These are phyloP conservation scores for Hapalemur alaotrensis DNA, from an alignment of 2,797 vertebrate genomes.

Conservation along the genomic window DNA sequence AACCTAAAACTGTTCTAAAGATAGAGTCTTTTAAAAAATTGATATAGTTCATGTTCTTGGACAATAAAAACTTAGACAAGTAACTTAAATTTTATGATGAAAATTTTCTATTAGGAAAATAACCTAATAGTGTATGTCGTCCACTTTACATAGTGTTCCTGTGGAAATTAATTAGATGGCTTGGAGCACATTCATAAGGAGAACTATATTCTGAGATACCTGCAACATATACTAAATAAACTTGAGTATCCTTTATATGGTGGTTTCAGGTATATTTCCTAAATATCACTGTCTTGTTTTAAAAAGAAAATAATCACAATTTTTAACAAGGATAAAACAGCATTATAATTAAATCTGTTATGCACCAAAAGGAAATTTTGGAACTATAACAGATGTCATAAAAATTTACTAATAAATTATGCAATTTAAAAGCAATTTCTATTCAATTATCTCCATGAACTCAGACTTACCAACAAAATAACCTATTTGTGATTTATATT, in stretches of 20 bases:
- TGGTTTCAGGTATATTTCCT: neutral
- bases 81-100: neutral
- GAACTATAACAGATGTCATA: neutral
- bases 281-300: neutral
- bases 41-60: neutral
- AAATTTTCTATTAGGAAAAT: neutral
- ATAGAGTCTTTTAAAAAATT: neutral
- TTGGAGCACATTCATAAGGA: neutral
- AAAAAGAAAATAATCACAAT: neutral
- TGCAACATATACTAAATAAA: neutral
- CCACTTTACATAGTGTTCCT: neutral
- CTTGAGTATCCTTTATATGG: neutral
- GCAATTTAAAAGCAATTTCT: neutral
- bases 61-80: neutral
- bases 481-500: conserved; percentile 9
- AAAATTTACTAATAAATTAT: neutral
- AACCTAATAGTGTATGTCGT: neutral
- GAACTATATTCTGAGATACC: neutral
- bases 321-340: neutral
- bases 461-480: conserved; percentile 39
- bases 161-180: neutral
- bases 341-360: conserved; percentile 10
- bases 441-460: neutral
- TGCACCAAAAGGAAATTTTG: neutral
- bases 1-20: neutral